Percentiles rank a stretch among this genome's conserved stretches.
phyloP scores from a whole-genome alignment of 2,113 vertebrate genomes.

The Antidorcas marsupialis region DNA sequence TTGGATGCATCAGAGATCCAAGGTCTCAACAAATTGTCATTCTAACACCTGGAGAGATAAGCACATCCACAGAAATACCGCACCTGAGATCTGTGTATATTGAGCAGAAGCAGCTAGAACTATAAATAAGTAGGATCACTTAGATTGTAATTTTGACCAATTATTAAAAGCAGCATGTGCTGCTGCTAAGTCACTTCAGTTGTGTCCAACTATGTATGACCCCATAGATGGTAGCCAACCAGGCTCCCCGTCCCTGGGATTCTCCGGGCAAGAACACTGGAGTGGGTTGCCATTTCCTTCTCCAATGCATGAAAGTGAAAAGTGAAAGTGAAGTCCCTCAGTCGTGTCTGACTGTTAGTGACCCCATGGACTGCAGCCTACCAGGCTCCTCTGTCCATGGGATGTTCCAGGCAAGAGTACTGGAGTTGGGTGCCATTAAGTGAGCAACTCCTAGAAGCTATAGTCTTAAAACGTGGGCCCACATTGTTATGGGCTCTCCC shows the following conservation, averaged over 20 bases:
- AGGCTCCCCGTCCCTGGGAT: too few relatives aligned
- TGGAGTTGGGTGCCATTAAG: background rate
- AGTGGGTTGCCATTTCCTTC: too few relatives aligned
- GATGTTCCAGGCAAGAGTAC: too few relatives aligned
- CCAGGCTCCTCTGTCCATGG: too few relatives aligned
- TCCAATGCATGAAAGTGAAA: too few relatives aligned
- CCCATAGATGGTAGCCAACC: too few relatives aligned
- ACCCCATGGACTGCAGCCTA: too few relatives aligned
- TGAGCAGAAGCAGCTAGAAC: background rate
- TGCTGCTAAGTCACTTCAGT: too few relatives aligned
- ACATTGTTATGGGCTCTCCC: background rate
- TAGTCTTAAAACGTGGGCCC: accelerated
- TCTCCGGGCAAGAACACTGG: too few relatives aligned
- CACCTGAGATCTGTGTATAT: background rate
- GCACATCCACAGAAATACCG: background rate
- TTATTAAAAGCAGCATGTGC: background rate
- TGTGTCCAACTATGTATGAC: too few relatives aligned
- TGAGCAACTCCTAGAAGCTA: background rate
- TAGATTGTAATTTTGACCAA: background rate
- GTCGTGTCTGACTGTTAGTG: too few relatives aligned
- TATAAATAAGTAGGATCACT: background rate
- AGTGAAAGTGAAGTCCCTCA: too few relatives aligned
- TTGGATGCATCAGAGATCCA: background rate
- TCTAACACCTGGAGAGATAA: background rate
- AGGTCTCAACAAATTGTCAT: background rate